These are phyloP conservation scores for Cheilosia soror DNA, from an alignment of 2,888 invertebrate genomes.

Conservation along the genomic window DNA sequence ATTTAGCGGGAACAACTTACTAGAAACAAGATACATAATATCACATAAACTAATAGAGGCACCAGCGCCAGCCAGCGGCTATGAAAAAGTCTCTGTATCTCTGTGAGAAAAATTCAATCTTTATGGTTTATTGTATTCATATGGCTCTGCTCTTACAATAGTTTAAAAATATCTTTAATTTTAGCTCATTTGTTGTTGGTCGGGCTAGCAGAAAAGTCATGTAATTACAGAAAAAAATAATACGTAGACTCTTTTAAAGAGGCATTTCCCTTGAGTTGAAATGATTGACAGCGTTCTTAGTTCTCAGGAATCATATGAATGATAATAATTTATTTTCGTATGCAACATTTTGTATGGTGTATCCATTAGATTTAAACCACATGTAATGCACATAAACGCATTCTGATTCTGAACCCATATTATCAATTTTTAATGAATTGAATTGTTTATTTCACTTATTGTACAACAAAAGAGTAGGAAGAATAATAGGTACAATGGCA, in stretches of 20 bases:
- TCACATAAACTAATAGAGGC: conserved; percentile 27
- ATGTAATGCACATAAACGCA: conserved; percentile 26
- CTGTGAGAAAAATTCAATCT: conserved; percentile 27
- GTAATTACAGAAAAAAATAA: conserved; percentile 55
- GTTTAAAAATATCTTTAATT: conserved; percentile 71
- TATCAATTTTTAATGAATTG: conserved; percentile 4
- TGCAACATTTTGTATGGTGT: conserved; percentile 32
- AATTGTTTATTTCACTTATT: neutral
- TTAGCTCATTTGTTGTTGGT: conserved; percentile 67
- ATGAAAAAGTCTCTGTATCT: conserved; percentile 38
- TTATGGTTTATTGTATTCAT: conserved; percentile 51
- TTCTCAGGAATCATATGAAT: conserved; percentile 51
- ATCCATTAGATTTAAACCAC: conserved; percentile 37
- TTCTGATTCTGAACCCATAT: neutral
- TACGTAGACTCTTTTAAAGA: conserved; percentile 33
- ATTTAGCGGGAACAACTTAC: conserved; percentile 21
- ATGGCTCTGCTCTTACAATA: conserved; percentile 53
- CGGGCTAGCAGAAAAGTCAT: conserved; percentile 47
- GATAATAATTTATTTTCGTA: conserved; percentile 60
- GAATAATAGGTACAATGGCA: no score
- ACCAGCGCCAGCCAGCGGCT: conserved; percentile 1
- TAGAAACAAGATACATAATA: conserved; percentile 24
- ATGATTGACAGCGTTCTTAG: conserved; percentile 69
- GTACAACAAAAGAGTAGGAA: neutral
- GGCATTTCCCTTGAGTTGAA: conserved; percentile 55